Base-by-base conservation (phyloP, 2,888 invertebrate species). In the Calliscelio sp. region DNA sequence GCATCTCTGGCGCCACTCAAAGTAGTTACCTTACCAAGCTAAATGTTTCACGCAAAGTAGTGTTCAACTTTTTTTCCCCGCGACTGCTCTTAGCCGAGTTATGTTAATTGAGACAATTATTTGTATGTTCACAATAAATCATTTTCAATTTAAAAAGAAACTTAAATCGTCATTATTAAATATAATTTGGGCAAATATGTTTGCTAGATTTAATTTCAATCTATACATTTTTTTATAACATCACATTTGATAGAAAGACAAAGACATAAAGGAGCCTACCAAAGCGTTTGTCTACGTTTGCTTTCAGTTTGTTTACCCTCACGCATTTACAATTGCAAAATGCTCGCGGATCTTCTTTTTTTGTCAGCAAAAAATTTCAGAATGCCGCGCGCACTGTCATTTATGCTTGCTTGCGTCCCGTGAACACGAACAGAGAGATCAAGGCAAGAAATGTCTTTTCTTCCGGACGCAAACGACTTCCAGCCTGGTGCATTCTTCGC, bases 391-490 rank as follows among this genome's bases (percentile, higher is more conserved):
- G 14, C 70, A n/a, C n/a, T 38, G 80, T 80, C 80, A 65, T 83
- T 84, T 38, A 83, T 59, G 68, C 71, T 61, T 79, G 78, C 68
- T 74, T 65, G 74, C 59, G 38, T 41, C 20, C 14, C 55, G 65
- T 53, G 74, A 73, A 41, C 66, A 75, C 59, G 70, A 79, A 84
- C 79, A 79, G 83, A 74, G 74, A 79, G 71, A 84, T 84, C 80
- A 77, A 80, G 84, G 75, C 75, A 66, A 80, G 81, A 71, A 81
- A 75, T 79, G 80, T 81, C 84, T 81, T 84, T 84, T 84, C 73
- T 81, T 81, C 71, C 74, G 68, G 77, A 81, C 77, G 84, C 84
- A 86, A 79, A 84, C 74, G 86, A 86, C 81, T 85, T 85, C 81
- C 85, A 83, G 81, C 78, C 75, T 79, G 66, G 25, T 63, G 78